Conservation (phyloP, 2,888 invertebrate species). For the Meiosimyza decipiens region DNA sequence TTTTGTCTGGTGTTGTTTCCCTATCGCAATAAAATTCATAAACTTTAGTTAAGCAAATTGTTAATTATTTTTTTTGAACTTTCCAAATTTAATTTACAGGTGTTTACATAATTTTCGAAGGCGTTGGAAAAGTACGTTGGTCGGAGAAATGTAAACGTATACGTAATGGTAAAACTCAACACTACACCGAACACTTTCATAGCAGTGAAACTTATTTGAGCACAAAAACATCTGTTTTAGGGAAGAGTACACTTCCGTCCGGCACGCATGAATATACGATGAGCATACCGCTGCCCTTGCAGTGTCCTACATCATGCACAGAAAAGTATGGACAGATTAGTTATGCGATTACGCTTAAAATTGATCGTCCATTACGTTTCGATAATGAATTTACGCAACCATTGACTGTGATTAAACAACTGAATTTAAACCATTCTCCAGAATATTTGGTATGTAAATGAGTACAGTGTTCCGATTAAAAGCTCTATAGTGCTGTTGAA, state of each 20-base stretch:
- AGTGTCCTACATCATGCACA: constrained; percentile 69
- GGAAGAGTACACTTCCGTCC: constrained; percentile 39
- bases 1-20: no score
- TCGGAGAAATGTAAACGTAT: constrained; percentile 33
- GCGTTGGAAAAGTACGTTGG: constrained; percentile 51
- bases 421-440: constrained; percentile 81
- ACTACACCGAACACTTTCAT: constrained; percentile 32
- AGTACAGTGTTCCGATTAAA: constrained; percentile 44
- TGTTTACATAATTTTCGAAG: constrained; percentile 48
- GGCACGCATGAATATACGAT: constrained; percentile 51
- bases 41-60: no score
- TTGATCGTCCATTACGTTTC: constrained; percentile 85
- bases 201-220: constrained; percentile 45
- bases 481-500: neutral
- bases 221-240: constrained; percentile 40
- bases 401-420: constrained; percentile 79
- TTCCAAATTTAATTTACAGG: constrained; percentile 43
- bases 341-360: constrained; percentile 78
- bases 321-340: constrained; percentile 78
- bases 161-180: neutral
- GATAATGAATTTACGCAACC: constrained; percentile 54
- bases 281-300: constrained; percentile 46
- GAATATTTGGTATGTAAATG: constrained; percentile 73
- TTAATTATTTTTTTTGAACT: neutral
- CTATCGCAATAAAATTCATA: no score